Conservation (phyloP, 2,888 invertebrate species). For the Nemapogon koenigi region DNA sequence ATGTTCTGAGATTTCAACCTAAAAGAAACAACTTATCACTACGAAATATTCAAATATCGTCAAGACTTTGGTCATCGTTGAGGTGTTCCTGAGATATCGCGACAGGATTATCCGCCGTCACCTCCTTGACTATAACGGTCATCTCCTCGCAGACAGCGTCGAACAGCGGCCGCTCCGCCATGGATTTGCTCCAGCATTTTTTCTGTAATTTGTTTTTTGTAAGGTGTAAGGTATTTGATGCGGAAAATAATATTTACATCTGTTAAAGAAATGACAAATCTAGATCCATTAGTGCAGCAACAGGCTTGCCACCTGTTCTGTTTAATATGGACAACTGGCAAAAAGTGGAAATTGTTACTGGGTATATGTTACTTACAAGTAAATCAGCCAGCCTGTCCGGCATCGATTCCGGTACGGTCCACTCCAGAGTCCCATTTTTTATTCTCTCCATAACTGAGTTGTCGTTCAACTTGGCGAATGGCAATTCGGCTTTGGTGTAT, state of each 20-base stretch:
- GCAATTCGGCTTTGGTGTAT: conserved; percentile 53
- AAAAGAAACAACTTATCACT: too few relatives aligned
- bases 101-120: conserved; percentile 11
- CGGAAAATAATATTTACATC: neutral
- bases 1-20: too few relatives aligned
- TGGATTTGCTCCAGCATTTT: conserved; percentile 72
- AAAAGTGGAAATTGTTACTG: neutral
- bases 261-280: neutral
- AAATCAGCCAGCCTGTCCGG: conserved; percentile 60
- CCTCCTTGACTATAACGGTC: conserved; percentile 29
- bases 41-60: too few relatives aligned
- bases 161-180: conserved; percentile 73
- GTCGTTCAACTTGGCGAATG: conserved; percentile 73
- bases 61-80: too few relatives aligned
- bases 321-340: neutral
- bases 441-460: conserved; percentile 73
- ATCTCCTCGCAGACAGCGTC: conserved; percentile 57
- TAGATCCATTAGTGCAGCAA: neutral
- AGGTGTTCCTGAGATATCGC: neutral
- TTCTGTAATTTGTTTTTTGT: too few relatives aligned
- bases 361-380: conserved; percentile 32
- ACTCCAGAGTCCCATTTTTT: conserved; percentile 69
- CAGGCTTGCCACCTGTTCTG: neutral
- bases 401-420: conserved; percentile 71
- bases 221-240: neutral